Base-by-base conservation (phyloP, 2,113 vertebrate species). In the Okapia johnstoni region DNA sequence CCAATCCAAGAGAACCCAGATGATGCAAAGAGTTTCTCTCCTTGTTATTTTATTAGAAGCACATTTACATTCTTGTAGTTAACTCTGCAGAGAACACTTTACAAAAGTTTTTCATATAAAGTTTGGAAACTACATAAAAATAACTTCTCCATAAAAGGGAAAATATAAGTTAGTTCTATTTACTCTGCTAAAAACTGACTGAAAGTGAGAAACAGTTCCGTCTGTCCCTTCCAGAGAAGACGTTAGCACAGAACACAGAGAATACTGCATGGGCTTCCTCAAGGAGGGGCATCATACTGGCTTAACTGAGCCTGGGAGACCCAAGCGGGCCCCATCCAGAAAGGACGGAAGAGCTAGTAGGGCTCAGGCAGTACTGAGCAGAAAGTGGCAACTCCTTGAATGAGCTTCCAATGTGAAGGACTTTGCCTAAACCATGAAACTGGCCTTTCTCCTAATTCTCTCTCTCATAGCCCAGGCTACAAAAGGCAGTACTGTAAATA, bases 11-110 rank as follows among this genome's bases (percentile, higher is more conserved):
- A 91, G 26, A 93, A 30, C 33, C 17, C 36, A 30, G 55, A 58
- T 7, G 55, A 58, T 7, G 28, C 93, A 94, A 66, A 90, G n/a
- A 36, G 57, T 80, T 93, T 96, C 92, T 96, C 54, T 79, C 33
- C 81, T 86, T 97, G 97, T 98, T 98, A 98, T 96, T 99, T 99
- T 99, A 99, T 99, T 99, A 98, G 97, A 98, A 98, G 97, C 94
- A 73, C 98, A 95, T 98, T 98, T 98, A 99, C 97, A 98, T 96
- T 96, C 63, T 7, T 90, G 85, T 88, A 95, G 88, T 96, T 86
- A 60, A 91, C 43, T 95, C 88, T 88, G 96, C 30, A 70, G 87
- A 96, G 97, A 94, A 90, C 60, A 92, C 40, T 97, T 98, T 96
- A 98, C 92, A 98, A 98, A 98, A 97, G 43, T 80, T 70, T 60